phyloP scores from a whole-genome alignment of 2,888 invertebrate species.

The Cephus pygmeus region DNA sequence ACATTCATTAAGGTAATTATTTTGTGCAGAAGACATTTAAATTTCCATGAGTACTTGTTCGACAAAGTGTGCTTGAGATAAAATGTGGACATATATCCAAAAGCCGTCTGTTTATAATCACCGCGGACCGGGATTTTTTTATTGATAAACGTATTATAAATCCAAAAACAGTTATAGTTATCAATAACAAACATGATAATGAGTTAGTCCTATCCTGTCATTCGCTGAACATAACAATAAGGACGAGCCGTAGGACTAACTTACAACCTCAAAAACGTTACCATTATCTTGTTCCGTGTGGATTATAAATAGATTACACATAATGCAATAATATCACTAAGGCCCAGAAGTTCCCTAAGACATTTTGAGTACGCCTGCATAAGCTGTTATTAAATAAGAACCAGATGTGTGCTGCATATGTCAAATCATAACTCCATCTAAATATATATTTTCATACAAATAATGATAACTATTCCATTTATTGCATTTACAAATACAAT shows the following conservation, averaged over 20 bases:
- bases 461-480: not conserved
- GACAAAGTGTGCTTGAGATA: slow-evolving; percentile 59
- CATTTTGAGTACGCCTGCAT: not conserved
- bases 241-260: not conserved
- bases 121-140: slow-evolving; percentile 26
- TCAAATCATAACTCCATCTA: slow-evolving; percentile 8
- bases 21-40: slow-evolving; percentile 65
- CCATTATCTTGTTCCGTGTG: not conserved
- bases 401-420: not conserved
- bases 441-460: not conserved
- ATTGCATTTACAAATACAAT: not conserved
- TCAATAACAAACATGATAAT: not conserved
- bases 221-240: not conserved
- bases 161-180: not conserved
- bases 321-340: slow-evolving; percentile 32
- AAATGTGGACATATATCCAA: slow-evolving; percentile 54
- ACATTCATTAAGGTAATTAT: slow-evolving; percentile 61
- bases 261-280: not conserved
- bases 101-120: slow-evolving; percentile 43
- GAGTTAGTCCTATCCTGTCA: not conserved
- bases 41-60: slow-evolving; percentile 55
- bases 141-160: not conserved
- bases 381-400: not conserved
- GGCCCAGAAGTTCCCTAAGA: slow-evolving; percentile 36
- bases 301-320: slow-evolving; percentile 38